Conservation (phyloP, 2,888 invertebrate genomes). For the Sericinus montela region DNA sequence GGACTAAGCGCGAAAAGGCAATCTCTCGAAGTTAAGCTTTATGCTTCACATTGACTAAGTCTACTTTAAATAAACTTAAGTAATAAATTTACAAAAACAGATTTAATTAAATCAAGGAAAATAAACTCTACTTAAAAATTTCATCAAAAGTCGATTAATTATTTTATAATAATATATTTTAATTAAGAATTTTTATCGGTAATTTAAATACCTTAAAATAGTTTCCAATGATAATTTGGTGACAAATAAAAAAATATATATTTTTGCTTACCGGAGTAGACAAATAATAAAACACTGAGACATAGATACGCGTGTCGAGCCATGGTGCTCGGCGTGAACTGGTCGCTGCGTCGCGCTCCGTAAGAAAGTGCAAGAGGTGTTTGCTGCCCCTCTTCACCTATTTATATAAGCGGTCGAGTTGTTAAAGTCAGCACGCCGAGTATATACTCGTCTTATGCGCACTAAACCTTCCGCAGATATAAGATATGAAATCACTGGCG, state of each 20-base stretch:
- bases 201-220: too few species aligned
- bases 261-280: conserved; percentile 68
- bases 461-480: conserved; percentile 48
- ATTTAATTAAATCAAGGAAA: too few species aligned
- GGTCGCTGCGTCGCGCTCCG: conserved; percentile 60
- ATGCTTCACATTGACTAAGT: too few species aligned
- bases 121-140: too few species aligned
- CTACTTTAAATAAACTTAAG: too few species aligned
- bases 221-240: neutral
- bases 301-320: conserved; percentile 76
- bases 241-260: conserved; percentile 7
- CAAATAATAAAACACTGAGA: conserved; percentile 68
- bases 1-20: too few species aligned
- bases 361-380: conserved; percentile 75
- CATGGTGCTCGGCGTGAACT: conserved; percentile 76
- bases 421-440: conserved; percentile 44
- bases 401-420: conserved; percentile 71
- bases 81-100: too few species aligned
- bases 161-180: too few species aligned
- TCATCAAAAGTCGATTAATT: too few species aligned
- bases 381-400: conserved; percentile 75
- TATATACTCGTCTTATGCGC: conserved; percentile 54
- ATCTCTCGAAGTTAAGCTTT: too few species aligned
- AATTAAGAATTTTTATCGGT: too few species aligned
- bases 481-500: conserved; percentile 40